A percentile compares a stretch with the other conserved stretches of the same genome.
These are phyloP conservation scores for Hemiscyllium ocellatum DNA, from an alignment of 2,113 vertebrate genomes.

Conservation along the genomic window DNA sequence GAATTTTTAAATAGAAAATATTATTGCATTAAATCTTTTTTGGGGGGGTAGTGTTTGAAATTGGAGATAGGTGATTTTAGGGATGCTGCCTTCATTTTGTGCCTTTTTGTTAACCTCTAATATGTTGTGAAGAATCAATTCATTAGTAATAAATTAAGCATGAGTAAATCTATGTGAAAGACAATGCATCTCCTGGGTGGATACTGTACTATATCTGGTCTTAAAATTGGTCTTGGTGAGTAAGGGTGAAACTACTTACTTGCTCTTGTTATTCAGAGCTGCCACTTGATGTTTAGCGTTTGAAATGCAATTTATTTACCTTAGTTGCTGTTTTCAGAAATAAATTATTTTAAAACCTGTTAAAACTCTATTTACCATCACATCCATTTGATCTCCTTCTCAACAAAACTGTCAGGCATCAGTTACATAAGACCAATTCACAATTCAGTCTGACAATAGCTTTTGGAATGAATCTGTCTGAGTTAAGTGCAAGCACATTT, in stretches of 20 bases:
- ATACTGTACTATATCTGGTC: background rate
- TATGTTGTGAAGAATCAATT: background rate
- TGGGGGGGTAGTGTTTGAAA: background rate
- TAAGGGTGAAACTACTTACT: background rate
- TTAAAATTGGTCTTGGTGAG: background rate
- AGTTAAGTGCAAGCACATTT: background rate
- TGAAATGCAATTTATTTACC: background rate
- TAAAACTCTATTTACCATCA: background rate
- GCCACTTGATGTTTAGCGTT: background rate
- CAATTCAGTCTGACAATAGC: background rate
- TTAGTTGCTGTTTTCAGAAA: background rate
- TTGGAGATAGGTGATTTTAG: background rate
- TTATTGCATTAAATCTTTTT: background rate
- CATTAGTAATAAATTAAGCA: background rate
- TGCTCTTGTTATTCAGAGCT: background rate
- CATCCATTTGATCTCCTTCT: background rate
- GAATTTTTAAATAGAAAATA: background rate
- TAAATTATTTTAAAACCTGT: too few relatives aligned
- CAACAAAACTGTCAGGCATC: background rate
- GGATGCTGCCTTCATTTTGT: background rate
- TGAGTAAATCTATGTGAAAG: background rate
- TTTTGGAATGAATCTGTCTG: background rate
- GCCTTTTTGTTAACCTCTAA: background rate
- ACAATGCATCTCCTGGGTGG: background rate
- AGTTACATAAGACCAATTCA: background rate